A percentile compares a stretch with the other conserved stretches of the same genome.
These are phyloP conservation scores for Hypotaenidia philippensis DNA, from an alignment of 2,797 vertebrate species.

Conservation along the genomic window DNA sequence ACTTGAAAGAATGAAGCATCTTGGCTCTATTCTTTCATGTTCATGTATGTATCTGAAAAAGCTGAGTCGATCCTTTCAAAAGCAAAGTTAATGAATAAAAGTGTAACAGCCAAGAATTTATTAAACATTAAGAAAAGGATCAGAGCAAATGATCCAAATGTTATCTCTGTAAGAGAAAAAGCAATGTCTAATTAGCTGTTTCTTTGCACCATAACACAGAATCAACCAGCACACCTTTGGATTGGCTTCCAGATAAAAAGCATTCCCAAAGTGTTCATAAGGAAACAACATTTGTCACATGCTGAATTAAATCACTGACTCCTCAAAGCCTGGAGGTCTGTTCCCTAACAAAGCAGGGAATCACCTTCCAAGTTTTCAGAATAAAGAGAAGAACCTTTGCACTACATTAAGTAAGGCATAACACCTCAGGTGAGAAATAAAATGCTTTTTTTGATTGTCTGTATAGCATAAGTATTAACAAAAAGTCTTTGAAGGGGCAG, in stretches of 20 bases:
- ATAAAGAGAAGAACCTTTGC: neutral
- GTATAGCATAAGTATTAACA: neutral
- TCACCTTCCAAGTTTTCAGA: fast-evolving
- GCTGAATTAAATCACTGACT: neutral
- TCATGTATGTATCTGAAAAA: neutral
- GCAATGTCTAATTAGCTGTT: constrained; percentile 19
- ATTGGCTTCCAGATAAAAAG: neutral
- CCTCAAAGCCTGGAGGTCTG: neutral
- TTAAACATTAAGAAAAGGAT: constrained; percentile 33
- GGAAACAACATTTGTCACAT: neutral
- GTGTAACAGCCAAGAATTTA: constrained; percentile 14
- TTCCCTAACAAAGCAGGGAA: neutral
- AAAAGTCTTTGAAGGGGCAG: neutral
- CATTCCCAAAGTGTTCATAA: neutral
- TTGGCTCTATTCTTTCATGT: neutral
- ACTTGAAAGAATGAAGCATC: constrained; percentile 29
- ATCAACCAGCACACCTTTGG: neutral
- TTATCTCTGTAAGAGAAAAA: neutral
- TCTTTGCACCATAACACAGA: neutral
- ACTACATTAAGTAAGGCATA: neutral
- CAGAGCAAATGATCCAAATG: constrained; percentile 5
- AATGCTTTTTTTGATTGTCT: neutral
- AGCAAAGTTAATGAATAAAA: constrained; percentile 43
- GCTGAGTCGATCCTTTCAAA: neutral
- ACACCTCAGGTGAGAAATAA: neutral